Percentiles rank a stretch among this genome's conserved stretches.
Conservation (phyloP, 2,888 invertebrate genomes). For the Norana najaformis region DNA sequence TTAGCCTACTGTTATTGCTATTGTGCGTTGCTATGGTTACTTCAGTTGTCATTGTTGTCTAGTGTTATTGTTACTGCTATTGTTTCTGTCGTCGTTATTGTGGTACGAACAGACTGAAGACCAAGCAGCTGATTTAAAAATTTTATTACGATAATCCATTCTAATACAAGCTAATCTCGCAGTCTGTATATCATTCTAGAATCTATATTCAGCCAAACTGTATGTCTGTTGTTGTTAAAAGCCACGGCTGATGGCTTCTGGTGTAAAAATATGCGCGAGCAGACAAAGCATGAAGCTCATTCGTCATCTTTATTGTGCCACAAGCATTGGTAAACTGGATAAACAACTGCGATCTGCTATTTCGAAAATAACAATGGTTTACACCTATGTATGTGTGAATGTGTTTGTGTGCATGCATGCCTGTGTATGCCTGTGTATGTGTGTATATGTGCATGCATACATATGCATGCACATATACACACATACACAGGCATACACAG, state of each 20-base stretch:
- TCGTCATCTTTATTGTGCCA: neutral
- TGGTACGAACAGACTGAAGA: neutral
- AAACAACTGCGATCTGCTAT: neutral
- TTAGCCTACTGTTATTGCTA: neutral
- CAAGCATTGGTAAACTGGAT: neutral
- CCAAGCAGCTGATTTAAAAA: neutral
- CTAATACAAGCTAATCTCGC: neutral
- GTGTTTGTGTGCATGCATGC: neutral
- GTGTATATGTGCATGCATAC: neutral
- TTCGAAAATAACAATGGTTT: neutral
- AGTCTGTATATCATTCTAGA: neutral
- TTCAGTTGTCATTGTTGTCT: neutral
- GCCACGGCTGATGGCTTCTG: neutral
- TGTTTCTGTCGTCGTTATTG: too few species aligned
- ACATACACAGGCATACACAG: too few species aligned
- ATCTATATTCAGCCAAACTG: neutral
- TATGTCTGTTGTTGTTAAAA: neutral
- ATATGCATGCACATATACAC: neutral
- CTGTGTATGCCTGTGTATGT: neutral
- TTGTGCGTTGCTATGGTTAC: too few species aligned
- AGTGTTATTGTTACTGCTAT: neutral
- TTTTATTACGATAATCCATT: neutral
- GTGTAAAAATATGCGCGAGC: neutral
- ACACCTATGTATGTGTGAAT: neutral
- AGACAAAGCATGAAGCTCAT: neutral